Conservation (phyloP, 1,140 invertebrate species). For the Hyposmocoma kahamanoa region DNA sequence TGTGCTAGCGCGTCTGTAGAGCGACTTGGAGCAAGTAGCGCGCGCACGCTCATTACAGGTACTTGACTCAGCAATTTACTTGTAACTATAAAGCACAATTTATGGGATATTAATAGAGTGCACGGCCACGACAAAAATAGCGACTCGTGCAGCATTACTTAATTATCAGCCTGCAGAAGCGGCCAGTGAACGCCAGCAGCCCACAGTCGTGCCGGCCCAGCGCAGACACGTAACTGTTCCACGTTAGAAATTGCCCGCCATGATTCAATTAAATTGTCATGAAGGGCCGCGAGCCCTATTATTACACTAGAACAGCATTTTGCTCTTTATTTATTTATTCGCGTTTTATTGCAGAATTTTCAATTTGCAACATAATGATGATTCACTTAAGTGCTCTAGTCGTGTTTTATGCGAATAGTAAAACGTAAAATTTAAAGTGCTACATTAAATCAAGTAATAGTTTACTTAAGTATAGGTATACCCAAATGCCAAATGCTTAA, state of each 20-base stretch:
- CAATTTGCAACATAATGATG: constrained; percentile 9
- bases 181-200: no score
- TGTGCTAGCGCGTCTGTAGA: not conserved
- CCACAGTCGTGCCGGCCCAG: not conserved
- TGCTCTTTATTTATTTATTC: constrained; percentile 19
- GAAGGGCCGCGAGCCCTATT: constrained; percentile 18
- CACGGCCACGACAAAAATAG: constrained; percentile 44
- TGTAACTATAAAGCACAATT: constrained; percentile 56
- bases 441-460: no score
- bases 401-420: constrained; percentile 5
- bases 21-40: constrained; percentile 14
- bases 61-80: constrained; percentile 54
- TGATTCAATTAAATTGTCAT: constrained; percentile 39
- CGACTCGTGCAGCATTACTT: constrained; percentile 31
- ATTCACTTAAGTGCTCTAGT: not conserved
- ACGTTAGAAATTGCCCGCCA: constrained; percentile 26
- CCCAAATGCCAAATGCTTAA: no score
- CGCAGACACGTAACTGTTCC: not conserved
- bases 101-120: constrained; percentile 56
- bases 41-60: constrained; percentile 40
- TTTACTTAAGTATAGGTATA: no score
- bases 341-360: constrained; percentile 13
- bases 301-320: constrained; percentile 21
- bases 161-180: constrained; percentile 20
- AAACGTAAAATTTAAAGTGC: no score